phyloP scores from a whole-genome alignment of 2,113 vertebrate genomes.

The Odocoileus hemionus region DNA sequence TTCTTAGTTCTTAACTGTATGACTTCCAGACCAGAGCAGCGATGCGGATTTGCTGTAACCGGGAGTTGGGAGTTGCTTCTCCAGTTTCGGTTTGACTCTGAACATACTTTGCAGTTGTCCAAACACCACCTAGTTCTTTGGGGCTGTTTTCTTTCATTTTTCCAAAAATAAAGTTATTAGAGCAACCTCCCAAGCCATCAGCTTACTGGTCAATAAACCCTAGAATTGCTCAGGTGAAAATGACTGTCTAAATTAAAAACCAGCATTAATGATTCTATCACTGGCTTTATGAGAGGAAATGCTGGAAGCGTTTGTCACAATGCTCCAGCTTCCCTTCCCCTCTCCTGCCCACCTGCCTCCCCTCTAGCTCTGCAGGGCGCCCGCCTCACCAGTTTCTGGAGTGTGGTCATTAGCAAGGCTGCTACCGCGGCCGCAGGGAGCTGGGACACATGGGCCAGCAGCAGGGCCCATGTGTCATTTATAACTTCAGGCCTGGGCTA shows the following conservation, averaged over 20 bases:
- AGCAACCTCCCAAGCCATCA: slow-evolving; percentile 17
- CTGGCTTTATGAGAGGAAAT: neutral
- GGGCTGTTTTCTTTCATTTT: slow-evolving; percentile 33
- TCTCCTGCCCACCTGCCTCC: neutral
- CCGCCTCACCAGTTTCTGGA: neutral
- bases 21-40: neutral
- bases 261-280: neutral
- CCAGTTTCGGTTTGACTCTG: neutral
- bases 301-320: neutral
- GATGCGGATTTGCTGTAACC: accelerated
- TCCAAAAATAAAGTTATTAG: slow-evolving; percentile 37
- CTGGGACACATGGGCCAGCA: neutral
- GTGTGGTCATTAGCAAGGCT: neutral
- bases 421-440: neutral
- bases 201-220: slow-evolving; percentile 10
- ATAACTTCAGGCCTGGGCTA: slow-evolving; percentile 20
- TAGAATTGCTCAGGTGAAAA: neutral
- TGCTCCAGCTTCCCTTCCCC: neutral
- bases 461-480: slow-evolving; percentile 21
- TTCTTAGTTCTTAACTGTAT: neutral
- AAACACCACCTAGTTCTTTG: neutral
- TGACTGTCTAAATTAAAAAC: neutral
- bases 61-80: neutral
- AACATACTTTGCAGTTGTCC: neutral
- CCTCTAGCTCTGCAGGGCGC: neutral